Evolutionary conservation across 2,113 vertebrate genomes (phyloP).

Genomic region (Setophaga kirtlandii): DNA sequence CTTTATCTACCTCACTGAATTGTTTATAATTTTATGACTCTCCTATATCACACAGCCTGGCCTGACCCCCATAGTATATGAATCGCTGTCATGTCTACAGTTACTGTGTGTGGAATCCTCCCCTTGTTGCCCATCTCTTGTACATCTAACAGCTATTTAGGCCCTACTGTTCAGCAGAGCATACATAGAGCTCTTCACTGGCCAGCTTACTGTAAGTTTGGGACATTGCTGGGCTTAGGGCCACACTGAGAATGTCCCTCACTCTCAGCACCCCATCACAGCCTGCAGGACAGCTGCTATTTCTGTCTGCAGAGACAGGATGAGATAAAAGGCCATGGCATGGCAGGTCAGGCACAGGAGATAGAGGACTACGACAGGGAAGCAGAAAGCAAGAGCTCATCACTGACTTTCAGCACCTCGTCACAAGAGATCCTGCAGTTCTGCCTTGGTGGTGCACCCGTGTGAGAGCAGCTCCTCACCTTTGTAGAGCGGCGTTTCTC

Average conservation of each 20-base stretch:
- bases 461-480: constrained; percentile 65
- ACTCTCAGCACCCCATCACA: not conserved
- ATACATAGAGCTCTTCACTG: not conserved
- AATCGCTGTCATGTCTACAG: not conserved
- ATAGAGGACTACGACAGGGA: not conserved
- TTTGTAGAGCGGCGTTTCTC: constrained; percentile 91
- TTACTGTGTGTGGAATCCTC: not conserved
- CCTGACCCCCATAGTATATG: not conserved
- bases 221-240: not conserved
- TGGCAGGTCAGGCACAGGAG: not conserved
- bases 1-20: not conserved
- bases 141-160: not conserved
- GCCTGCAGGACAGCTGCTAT: not conserved
- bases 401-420: not conserved
- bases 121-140: not conserved
- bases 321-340: not conserved
- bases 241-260: not conserved
- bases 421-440: not conserved
- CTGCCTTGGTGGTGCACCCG: not conserved
- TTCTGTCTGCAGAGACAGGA: not conserved
- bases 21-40: not conserved
- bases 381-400: not conserved
- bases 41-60: not conserved
- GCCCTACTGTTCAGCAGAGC: not conserved
- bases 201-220: not conserved